Evolutionary conservation across 2,888 invertebrate genomes (phyloP), one percentile per base, ranked within the genome.

Genomic region (Eucera pruinosa): DNA sequence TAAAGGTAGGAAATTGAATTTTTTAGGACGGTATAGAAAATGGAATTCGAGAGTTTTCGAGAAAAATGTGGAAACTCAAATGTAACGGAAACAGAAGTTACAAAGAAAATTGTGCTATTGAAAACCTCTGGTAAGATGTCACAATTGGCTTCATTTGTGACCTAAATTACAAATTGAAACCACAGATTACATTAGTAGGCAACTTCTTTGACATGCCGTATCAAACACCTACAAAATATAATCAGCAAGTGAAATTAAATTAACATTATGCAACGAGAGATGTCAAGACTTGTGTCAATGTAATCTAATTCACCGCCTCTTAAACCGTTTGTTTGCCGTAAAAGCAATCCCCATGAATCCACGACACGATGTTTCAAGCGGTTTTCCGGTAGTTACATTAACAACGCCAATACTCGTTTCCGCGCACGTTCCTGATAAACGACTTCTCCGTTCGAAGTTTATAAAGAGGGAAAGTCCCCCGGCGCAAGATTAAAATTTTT

Each of bases 401-500:
- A 67, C 65, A 66, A 47, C 48, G 25, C 13, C 52, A 25, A 66
- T 75, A 70, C 39, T 52, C 45, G 66, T 80, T 84, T 77, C 85
- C 48, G 66, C 13, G 55, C 77, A 84, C 82, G 82, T 82, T 27
- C 64, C 61, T 60, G 75, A 76, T 55, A 74, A 82, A 78, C 66
- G 77, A 73, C 75, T 66, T 64, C 36, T 57, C 67, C 60, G 55
- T 25, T 48, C 54, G 30, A 55, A 27, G 54, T 48, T 65, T 45
- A 23, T 20, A 43, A 62, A 62, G 62, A 48, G 76, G 58, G 69
- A 43, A 75, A 70, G 45, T 69, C 68, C 52, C 66, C 39, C 55
- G 43, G 57, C 45, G 30, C 68, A 55, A 70, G 80, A 87, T 88
- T 87, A 86, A 85, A 87, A 86, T 88, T 77, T 84, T 87, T 81